Evolutionary conservation across 1,140 invertebrate species (phyloP).

Genomic region (Caerostris extrusa): DNA sequence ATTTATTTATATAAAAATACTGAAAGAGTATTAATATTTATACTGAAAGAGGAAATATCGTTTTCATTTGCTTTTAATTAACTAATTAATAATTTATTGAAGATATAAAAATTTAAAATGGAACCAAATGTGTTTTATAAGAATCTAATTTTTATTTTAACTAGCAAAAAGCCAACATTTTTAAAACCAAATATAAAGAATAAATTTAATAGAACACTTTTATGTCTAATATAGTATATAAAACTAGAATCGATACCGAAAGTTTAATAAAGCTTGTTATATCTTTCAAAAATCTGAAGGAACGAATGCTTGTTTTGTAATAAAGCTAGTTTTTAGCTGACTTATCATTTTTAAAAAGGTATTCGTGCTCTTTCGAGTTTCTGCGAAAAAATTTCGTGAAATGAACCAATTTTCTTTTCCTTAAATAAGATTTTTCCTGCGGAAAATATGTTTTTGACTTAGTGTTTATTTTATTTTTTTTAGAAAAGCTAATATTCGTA

Average conservation of each 20-base stretch:
- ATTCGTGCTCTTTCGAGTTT: not conserved
- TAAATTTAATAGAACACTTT: not conserved
- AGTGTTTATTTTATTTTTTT: not conserved
- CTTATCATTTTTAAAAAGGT: not conserved
- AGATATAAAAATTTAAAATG: no score
- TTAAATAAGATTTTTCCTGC: not conserved
- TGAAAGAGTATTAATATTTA: no score
- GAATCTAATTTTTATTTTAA: not conserved
- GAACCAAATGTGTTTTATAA: no score
- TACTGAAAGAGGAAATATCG: no score
- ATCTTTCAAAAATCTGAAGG: not conserved
- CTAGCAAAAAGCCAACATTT: not conserved
- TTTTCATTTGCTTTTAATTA: no score
- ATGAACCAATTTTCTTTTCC: not conserved
- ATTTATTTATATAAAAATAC: no score
- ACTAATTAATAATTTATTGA: no score
- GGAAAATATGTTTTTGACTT: not conserved
- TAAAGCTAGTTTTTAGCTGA: not conserved
- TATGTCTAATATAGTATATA: not conserved
- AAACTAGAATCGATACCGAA: not conserved
- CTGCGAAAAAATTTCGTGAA: not conserved
- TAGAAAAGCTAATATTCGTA: not conserved
- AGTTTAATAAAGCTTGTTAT: not conserved
- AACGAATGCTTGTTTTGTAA: not conserved
- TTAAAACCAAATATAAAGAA: not conserved